Base-by-base conservation (phyloP, 2,888 invertebrate genomes). In the Epinotia nisella region DNA sequence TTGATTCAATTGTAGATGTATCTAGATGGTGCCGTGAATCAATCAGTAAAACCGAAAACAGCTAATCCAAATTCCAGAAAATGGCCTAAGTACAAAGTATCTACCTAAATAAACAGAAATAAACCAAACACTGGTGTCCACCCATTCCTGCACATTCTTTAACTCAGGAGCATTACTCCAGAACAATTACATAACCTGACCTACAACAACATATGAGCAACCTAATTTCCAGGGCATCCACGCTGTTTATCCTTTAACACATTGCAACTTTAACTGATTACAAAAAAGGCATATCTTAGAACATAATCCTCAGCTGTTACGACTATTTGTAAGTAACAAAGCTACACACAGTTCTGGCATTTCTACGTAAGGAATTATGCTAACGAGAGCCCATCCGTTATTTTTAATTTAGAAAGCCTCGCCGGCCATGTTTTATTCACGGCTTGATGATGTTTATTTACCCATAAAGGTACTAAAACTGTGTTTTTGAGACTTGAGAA, bases 361-460 rank as follows among this genome's bases (percentile, higher is more conserved):
- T 69, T 62, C 41, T 21, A 56, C 53, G 53, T 61, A 60, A 51
- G 62, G 70, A 66, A 71, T 71, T 71, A 71, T 67, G 71, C 29
- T 61, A 66, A 71, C 45, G 59, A 55, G 55, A n/a, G 29, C 41
- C 60, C 45, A 67, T 61, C 53, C 29, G 66, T 71, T 67, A 71
- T 71, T 61, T 71, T 71, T 71, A 71, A 71, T 67, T 61, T 67
- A 70, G 41, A 45, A 67, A 71, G 60, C 61, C 71, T 59, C 59
- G 9, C 51, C 45, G 21, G 45, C 58, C 70, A 51, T 71, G 66
- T 71, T 71, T 71, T 55, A 71, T 71, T 67, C 60, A 71, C 41
- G 56, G 35, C 15, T 55, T 24, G 66, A 21, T 56, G 60, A n/a
- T 53, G 55, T 61, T 67, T 61, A 67, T 71, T 66, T 71, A 67